Evolutionary conservation across 2,113 vertebrate genomes (phyloP).

Genomic region (Helogale parvula): DNA sequence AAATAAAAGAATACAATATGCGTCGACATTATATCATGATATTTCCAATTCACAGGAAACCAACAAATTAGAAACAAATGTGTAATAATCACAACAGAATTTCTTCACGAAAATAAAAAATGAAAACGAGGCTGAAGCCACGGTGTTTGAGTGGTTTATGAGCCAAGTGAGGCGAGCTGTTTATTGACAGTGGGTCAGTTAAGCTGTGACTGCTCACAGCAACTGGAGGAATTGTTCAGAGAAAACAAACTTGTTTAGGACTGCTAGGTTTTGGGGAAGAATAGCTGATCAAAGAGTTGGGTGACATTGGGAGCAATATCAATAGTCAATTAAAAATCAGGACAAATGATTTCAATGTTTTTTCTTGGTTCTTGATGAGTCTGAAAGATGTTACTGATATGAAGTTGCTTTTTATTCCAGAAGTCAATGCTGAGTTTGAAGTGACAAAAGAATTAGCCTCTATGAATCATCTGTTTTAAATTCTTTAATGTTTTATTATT

Average conservation of each 20-base stretch:
- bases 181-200: not conserved
- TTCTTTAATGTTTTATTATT: too few relatives aligned
- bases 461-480: too few relatives aligned
- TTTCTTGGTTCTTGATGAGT: not conserved
- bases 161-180: not conserved
- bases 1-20: not conserved
- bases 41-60: not conserved
- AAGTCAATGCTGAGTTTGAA: not conserved
- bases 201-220: not conserved
- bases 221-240: not conserved
- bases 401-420: not conserved
- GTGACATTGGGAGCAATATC: not conserved
- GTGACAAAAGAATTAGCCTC: not conserved
- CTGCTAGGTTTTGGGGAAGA: not conserved
- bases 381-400: not conserved
- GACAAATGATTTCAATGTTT: not conserved
- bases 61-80: not conserved
- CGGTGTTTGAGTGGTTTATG: not conserved
- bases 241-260: slow-evolving; percentile 20
- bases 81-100: not conserved
- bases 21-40: not conserved
- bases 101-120: not conserved
- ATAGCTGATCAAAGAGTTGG: not conserved
- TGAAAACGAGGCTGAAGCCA: not conserved
- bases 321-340: slow-evolving; percentile 31